Evolutionary conservation across 2,888 invertebrate species (phyloP), one percentile per base, ranked within the genome.

Genomic region (Drosophila paucipuncta): DNA sequence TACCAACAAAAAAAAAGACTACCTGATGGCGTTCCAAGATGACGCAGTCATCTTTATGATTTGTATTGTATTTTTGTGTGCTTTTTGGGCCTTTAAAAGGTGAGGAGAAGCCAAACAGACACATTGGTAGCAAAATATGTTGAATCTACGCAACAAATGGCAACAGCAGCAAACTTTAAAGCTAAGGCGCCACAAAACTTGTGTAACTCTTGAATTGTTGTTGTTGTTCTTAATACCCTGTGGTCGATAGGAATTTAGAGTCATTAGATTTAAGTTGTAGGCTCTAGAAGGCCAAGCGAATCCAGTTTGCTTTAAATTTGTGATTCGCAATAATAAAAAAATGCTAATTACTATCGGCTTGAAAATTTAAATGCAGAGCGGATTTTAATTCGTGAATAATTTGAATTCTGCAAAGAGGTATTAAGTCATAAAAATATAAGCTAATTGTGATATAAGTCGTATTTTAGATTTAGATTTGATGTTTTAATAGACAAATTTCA

Each of bases 61-160:
- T 28, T 50, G 10, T 6, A 18, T 39, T 39, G 18, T 22, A 1
- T 13, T 22, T 28, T 18, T 50, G 16, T 22, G n/a, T 22, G 30
- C 50, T 59, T 55, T 35, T 35, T 70, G 41, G 54, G 22, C 35
- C 61, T 50, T 37, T 22, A 35, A 25, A 39, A 33, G 53, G 52
- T 50, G 64, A 61, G 63, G 55, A 59, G 78, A 81, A 77, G 62
- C 62, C 67, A 61, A 57, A 57, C 67, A 61, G 53, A 57, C 53
- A 54, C 50, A 67, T 43, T 69, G 66, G 63, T 60, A 70, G 62
- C 35, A 47, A 47, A 63, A 80, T 72, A 60, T 63, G 65, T 41
- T 62, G 52, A 68, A 64, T 68, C 61, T 72, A 2, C 28, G 73
- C 71, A 75, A 16, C 53, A 60, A 66, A 68, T 66, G 68, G 66